A percentile compares a stretch with the other conserved stretches of the same genome.
These are phyloP conservation scores for Meiosimyza decipiens DNA, from an alignment of 2,888 invertebrate genomes.

Conservation along the genomic window DNA sequence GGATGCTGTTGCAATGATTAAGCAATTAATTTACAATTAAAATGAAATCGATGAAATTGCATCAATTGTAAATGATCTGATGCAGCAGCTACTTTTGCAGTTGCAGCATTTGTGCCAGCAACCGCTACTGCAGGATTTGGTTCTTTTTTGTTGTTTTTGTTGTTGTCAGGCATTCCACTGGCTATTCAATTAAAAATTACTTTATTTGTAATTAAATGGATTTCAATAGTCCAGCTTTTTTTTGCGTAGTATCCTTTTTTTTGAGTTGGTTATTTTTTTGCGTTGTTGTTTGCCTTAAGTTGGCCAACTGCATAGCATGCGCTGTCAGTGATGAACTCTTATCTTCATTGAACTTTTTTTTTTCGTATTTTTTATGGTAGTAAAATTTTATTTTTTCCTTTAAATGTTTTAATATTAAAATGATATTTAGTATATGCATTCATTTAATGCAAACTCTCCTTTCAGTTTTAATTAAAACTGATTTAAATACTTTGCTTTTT, in stretches of 20 bases:
- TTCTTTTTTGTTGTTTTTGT: conserved; percentile 42
- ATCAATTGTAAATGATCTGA: conserved; percentile 18
- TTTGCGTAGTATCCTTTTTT: not conserved
- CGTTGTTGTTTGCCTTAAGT: conserved; percentile 1
- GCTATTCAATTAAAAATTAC: conserved; percentile 65
- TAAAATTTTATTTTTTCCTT: too few relatives aligned
- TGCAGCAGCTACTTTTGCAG: conserved; percentile 7
- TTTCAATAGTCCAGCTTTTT: conserved; percentile 27
- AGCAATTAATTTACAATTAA: conserved; percentile 64
- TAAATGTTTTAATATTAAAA: not conserved
- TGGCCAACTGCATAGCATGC: conserved; percentile 10
- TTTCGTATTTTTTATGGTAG: not conserved
- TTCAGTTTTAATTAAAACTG: too few relatives aligned
- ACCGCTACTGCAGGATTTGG: conserved; percentile 39
- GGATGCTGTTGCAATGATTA: conserved; percentile 53
- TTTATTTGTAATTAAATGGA: conserved; percentile 64
- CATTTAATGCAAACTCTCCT: not conserved
- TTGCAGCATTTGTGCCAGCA: conserved; percentile 38
- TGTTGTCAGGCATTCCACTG: conserved; percentile 47
- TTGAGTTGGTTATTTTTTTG: not conserved
- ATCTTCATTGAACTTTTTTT: conserved; percentile 2
- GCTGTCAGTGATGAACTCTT: conserved; percentile 1
- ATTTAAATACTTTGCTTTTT: too few relatives aligned
- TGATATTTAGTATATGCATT: not conserved
- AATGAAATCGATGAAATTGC: conserved; percentile 48